Conservation (phyloP, 1,140 invertebrate species). For the Branchinecta lindahli region DNA sequence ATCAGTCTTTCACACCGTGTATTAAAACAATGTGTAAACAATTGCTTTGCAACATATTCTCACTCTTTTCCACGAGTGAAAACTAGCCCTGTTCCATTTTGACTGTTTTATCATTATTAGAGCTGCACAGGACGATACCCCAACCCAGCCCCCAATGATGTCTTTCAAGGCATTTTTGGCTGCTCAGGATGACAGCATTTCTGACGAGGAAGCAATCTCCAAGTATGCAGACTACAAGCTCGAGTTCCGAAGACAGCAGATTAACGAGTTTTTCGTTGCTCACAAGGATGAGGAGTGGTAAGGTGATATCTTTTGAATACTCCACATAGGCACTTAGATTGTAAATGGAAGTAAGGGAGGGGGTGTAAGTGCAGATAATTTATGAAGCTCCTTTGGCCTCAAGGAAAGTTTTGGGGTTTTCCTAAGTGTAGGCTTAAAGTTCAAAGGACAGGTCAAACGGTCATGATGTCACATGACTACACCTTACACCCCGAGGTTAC, state of each 20-base stretch:
- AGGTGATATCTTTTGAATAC: conserved; percentile 28
- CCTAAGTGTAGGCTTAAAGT: too few species aligned
- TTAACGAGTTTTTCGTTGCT: conserved; percentile 95
- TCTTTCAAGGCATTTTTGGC: conserved; percentile 92
- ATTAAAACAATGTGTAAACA: too few species aligned
- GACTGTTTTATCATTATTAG: too few species aligned
- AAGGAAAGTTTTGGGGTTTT: not conserved
- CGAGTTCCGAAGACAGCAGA: conserved; percentile 87
- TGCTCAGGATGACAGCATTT: conserved; percentile 92
- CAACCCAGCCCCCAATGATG: conserved; percentile 76
- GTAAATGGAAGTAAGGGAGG: not conserved
- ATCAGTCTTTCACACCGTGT: too few species aligned
- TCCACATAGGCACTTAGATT: too few species aligned
- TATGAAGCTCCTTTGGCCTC: not conserved
- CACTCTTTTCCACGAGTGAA: too few species aligned
- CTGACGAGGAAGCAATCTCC: conserved; percentile 87
- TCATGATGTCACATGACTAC: too few species aligned
- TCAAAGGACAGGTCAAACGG: too few species aligned
- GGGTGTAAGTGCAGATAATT: not conserved
- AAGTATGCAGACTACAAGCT: conserved; percentile 98
- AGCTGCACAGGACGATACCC: conserved; percentile 26
- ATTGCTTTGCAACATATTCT: too few species aligned
- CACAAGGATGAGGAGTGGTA: conserved; percentile 99
- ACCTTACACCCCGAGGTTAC: too few species aligned
- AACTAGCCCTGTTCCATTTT: too few species aligned